Evolutionary conservation across 2,113 vertebrate species (phyloP).

Genomic region (Phalacrocorax aristotelis): DNA sequence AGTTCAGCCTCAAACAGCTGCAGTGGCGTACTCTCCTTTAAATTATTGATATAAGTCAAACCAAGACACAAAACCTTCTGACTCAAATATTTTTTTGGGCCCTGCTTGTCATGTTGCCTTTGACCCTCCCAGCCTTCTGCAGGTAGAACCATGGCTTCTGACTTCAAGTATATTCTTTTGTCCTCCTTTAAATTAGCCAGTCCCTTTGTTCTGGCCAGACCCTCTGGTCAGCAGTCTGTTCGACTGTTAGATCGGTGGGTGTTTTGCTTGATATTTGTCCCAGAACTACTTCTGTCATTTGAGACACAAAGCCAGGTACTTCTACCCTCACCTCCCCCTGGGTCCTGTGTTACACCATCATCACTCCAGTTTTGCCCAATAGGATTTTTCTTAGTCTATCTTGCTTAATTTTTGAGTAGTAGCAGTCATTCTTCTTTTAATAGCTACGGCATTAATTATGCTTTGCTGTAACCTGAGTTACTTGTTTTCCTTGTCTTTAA

Average conservation of each 20-base stretch:
- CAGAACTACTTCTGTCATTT: background rate
- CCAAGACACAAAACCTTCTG: background rate
- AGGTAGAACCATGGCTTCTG: background rate
- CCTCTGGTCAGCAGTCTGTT: background rate
- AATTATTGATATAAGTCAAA: background rate
- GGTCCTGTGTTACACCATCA: background rate
- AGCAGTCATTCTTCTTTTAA: background rate
- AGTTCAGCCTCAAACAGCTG: background rate
- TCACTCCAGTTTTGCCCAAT: background rate
- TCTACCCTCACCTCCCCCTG: fast-evolving
- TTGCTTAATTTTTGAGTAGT: background rate
- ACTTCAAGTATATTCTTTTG: background rate
- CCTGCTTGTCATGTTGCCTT: background rate
- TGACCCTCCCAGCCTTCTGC: background rate
- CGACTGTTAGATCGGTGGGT: fast-evolving
- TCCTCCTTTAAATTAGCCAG: background rate
- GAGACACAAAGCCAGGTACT: background rate
- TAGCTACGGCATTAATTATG: background rate
- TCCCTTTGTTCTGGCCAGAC: background rate
- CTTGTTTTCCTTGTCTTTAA: background rate
- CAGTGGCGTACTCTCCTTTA: background rate
- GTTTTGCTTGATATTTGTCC: background rate
- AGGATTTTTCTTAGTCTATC: background rate
- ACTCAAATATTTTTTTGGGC: background rate
- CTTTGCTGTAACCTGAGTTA: background rate